A percentile compares a stretch with the other conserved stretches of the same genome.
phyloP scores from a whole-genome alignment of 1,140 invertebrate species.

The Drosophila elegans region DNA sequence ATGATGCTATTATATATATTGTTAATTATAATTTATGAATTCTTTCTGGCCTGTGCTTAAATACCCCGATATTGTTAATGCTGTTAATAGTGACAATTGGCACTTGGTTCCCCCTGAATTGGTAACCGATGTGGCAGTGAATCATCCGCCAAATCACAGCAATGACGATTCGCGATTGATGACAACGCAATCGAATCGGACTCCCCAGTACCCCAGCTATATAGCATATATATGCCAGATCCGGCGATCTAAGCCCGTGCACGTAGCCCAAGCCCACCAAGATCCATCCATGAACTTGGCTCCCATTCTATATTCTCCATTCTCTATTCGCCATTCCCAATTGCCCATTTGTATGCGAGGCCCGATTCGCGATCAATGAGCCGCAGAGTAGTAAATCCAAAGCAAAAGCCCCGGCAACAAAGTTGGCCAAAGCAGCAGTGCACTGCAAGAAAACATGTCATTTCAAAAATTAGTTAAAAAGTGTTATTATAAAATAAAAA shows the following conservation, averaged over 20 bases:
- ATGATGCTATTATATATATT: neutral
- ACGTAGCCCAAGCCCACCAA: constrained; percentile 63
- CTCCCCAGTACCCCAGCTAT: neutral
- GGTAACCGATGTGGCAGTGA: constrained; percentile 26
- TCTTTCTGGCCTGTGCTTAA: neutral
- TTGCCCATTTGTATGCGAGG: constrained; percentile 55
- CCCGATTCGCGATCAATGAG: constrained; percentile 29
- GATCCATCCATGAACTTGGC: constrained; percentile 46
- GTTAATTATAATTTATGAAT: too few relatives aligned
- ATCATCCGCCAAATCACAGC: constrained; percentile 23
- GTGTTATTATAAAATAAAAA: neutral
- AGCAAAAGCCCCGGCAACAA: constrained; percentile 25
- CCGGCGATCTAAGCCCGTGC: constrained; percentile 38
- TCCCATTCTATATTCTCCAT: constrained; percentile 1
- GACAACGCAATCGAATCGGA: constrained; percentile 20
- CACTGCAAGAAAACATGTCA: neutral
- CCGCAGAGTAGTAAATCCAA: constrained; percentile 33
- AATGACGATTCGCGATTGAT: constrained; percentile 36
- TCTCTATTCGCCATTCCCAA: neutral
- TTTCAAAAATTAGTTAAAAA: neutral
- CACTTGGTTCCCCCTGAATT: constrained; percentile 8
- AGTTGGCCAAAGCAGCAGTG: constrained; percentile 2
- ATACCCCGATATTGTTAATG: constrained; percentile 3
- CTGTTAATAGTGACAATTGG: constrained; percentile 7
- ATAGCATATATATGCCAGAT: constrained; percentile 4